phyloP scores from a whole-genome alignment of 1,140 invertebrate genomes.

The Dufourea novaeangliae region DNA sequence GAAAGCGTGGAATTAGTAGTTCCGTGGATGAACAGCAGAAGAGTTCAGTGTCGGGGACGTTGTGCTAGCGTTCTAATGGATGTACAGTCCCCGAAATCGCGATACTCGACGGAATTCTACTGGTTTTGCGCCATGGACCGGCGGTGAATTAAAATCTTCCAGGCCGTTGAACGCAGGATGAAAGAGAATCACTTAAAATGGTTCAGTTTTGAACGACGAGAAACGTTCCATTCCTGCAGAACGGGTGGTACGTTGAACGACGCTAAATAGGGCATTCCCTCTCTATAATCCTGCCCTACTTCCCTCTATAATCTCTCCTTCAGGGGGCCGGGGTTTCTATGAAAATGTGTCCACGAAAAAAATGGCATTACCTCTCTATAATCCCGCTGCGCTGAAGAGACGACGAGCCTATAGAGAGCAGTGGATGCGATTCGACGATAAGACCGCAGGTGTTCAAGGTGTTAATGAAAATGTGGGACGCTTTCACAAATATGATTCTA shows the following conservation, averaged over 20 bases:
- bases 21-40: slow-evolving; percentile 17
- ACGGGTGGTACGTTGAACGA: not conserved
- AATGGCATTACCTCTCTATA: too few relatives aligned
- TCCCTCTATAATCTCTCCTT: too few relatives aligned
- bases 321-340: too few relatives aligned
- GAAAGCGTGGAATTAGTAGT: slow-evolving; percentile 5
- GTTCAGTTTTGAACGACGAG: not conserved
- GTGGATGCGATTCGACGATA: too few relatives aligned
- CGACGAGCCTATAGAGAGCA: too few relatives aligned
- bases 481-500: too few relatives aligned
- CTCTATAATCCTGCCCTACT: too few relatives aligned
- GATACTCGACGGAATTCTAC: slow-evolving; percentile 36
- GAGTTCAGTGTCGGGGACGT: not conserved
- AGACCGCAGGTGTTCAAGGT: too few relatives aligned
- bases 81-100: slow-evolving; percentile 22
- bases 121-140: slow-evolving; percentile 9
- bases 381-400: too few relatives aligned
- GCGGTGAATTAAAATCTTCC: slow-evolving; percentile 8
- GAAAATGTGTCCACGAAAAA: too few relatives aligned
- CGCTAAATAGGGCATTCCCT: too few relatives aligned
- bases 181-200: slow-evolving; percentile 30
- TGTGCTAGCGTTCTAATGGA: slow-evolving; percentile 5
- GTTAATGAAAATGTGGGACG: too few relatives aligned
- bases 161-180: not conserved
- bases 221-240: not conserved